A percentile compares a stretch with the other conserved stretches of the same genome.
phyloP scores from a whole-genome alignment of 2,888 invertebrate species.

The Drosophila kuntzei region DNA sequence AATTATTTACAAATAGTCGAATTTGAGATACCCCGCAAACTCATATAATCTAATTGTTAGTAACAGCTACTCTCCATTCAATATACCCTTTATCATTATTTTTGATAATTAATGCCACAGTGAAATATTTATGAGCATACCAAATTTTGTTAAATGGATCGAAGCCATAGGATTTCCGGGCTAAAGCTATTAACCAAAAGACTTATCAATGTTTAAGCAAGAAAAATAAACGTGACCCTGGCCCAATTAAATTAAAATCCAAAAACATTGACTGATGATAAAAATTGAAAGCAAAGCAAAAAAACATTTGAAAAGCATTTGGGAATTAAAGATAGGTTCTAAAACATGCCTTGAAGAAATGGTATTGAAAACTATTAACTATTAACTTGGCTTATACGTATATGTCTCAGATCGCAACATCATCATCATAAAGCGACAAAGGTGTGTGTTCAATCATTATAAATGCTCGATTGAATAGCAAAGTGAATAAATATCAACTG shows the following conservation, averaged over 20 bases:
- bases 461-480: conserved; percentile 9
- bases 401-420: conserved; percentile 3
- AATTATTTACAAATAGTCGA: neutral
- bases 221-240: conserved; percentile 19
- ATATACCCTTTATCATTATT: conserved; percentile 22
- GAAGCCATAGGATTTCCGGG: neutral
- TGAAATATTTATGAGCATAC: conserved; percentile 41
- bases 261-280: neutral
- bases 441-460: conserved; percentile 9
- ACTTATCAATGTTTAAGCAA: conserved; percentile 53
- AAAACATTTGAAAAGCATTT: conserved; percentile 1
- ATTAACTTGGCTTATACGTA: conserved; percentile 17
- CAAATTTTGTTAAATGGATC: conserved; percentile 26
- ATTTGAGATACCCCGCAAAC: neutral
- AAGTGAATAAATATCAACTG: conserved; percentile 16
- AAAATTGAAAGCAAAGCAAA: neutral
- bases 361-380: conserved; percentile 17
- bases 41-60: neutral
- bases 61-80: neutral
- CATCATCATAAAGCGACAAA: conserved; percentile 9
- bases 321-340: conserved; percentile 11
- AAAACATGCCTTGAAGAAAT: conserved; percentile 8
- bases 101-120: conserved; percentile 27
- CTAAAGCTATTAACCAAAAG: conserved; percentile 23
- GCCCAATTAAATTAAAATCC: neutral